These are phyloP conservation scores for Argentina silus DNA, from an alignment of 2,797 vertebrate genomes.

Conservation along the genomic window DNA sequence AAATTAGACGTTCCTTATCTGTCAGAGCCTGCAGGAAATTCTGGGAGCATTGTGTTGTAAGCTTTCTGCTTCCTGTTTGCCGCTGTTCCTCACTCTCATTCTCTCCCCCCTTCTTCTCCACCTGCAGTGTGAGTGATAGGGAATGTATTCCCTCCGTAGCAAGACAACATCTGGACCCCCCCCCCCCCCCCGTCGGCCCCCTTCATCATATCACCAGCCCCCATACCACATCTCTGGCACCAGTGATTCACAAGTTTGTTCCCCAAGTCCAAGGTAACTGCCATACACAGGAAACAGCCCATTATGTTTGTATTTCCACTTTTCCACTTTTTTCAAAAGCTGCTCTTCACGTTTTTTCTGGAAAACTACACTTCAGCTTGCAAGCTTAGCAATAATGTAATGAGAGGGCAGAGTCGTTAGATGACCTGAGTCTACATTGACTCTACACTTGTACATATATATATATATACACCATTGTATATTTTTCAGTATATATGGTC, in stretches of 20 bases:
- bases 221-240: conserved; percentile 61
- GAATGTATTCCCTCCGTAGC: conserved; percentile 57
- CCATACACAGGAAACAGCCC: conserved; percentile 69
- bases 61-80: conserved; percentile 77
- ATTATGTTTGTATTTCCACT: conserved; percentile 62
- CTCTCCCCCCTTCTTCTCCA: conserved; percentile 66
- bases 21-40: conserved; percentile 76
- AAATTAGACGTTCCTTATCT: conserved; percentile 79
- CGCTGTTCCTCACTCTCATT: conserved; percentile 62
- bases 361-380: conserved; percentile 29
- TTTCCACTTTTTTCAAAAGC: conserved; percentile 46
- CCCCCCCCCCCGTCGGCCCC: conserved; percentile 20
- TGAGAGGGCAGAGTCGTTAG: not conserved
- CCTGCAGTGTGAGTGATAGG: conserved; percentile 70
- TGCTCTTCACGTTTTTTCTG: conserved; percentile 25
- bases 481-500: not conserved
- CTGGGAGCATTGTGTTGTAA: conserved; percentile 72
- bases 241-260: conserved; percentile 69
- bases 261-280: conserved; percentile 75
- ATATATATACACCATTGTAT: no score
- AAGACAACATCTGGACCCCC: conserved; percentile 68
- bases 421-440: not conserved
- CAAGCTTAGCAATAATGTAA: not conserved
- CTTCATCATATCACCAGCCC: conserved; percentile 46
- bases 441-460: not conserved